phyloP scores from a whole-genome alignment of 2,113 vertebrate species.

The Kryptolebias marmoratus region DNA sequence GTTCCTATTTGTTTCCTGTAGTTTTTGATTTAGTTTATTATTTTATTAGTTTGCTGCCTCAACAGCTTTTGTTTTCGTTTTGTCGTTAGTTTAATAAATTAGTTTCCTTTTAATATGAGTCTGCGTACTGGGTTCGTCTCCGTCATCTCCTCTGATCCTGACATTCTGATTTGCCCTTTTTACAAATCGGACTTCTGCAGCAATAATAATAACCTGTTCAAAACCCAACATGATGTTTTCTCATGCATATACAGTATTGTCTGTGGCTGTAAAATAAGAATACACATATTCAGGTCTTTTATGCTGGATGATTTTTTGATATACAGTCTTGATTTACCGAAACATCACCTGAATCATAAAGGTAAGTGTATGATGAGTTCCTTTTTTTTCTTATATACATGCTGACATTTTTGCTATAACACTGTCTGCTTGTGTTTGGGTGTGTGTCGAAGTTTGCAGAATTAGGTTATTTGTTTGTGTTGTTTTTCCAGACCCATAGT shows the following conservation, averaged over 20 bases:
- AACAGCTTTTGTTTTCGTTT: too few relatives aligned
- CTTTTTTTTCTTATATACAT: too few relatives aligned
- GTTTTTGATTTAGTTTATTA: too few relatives aligned
- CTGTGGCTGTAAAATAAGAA: conserved; percentile 23
- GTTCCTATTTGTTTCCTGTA: too few relatives aligned
- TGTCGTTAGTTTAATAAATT: too few relatives aligned
- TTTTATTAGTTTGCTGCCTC: too few relatives aligned
- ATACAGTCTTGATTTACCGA: neutral
- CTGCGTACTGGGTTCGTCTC: too few relatives aligned
- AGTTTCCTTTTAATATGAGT: too few relatives aligned
- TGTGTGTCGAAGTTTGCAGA: neutral
- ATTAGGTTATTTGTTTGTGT: conserved; percentile 8
- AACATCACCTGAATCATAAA: neutral
- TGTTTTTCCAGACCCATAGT: neutral
- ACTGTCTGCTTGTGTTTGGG: neutral
- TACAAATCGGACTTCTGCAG: conserved; percentile 25
- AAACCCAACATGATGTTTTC: neutral
- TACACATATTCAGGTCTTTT: conserved; percentile 15
- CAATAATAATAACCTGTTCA: neutral
- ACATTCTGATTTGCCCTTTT: conserved; percentile 38
- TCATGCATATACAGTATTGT: conserved; percentile 1
- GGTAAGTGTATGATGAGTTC: neutral
- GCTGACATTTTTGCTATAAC: neutral
- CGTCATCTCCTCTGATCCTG: too few relatives aligned
- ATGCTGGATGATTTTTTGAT: neutral